Evolutionary conservation across 2,888 invertebrate species (phyloP).

Genomic region (Crioceris asparagi): DNA sequence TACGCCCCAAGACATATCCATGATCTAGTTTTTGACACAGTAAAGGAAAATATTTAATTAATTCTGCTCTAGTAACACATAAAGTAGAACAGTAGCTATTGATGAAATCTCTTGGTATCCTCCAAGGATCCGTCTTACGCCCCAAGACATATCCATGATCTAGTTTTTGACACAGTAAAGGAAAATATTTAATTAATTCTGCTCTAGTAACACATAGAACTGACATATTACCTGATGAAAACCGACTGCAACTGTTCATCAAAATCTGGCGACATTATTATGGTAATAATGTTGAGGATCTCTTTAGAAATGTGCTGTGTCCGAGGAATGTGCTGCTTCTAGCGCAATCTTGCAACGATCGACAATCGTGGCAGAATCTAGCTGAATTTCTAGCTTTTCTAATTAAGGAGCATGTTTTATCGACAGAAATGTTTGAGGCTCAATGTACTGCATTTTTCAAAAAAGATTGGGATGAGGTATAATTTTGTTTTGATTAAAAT

Average conservation of each 20-base stretch:
- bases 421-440: conserved; percentile 50
- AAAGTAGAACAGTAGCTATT: too few relatives aligned
- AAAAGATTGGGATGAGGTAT: conserved; percentile 46
- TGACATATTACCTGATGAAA: conserved; percentile 11
- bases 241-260: conserved; percentile 13
- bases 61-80: too few relatives aligned
- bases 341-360: conserved; percentile 17
- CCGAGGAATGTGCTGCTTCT: conserved; percentile 28
- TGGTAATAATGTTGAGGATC: conserved; percentile 15
- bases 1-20: too few relatives aligned
- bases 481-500: conserved; percentile 9
- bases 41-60: neutral
- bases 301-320: conserved; percentile 28
- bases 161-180: neutral
- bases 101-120: too few relatives aligned
- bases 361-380: conserved; percentile 25
- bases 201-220: conserved; percentile 23
- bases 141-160: too few relatives aligned
- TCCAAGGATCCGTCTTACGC: too few relatives aligned
- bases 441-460: conserved; percentile 58
- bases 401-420: conserved; percentile 46
- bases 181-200: neutral
- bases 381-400: conserved; percentile 31
- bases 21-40: too few relatives aligned
- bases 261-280: conserved; percentile 20